Evolutionary conservation across 2,797 vertebrate species (phyloP), one percentile per base, ranked within the genome.

Genomic region (Notolabrus celidotus): DNA sequence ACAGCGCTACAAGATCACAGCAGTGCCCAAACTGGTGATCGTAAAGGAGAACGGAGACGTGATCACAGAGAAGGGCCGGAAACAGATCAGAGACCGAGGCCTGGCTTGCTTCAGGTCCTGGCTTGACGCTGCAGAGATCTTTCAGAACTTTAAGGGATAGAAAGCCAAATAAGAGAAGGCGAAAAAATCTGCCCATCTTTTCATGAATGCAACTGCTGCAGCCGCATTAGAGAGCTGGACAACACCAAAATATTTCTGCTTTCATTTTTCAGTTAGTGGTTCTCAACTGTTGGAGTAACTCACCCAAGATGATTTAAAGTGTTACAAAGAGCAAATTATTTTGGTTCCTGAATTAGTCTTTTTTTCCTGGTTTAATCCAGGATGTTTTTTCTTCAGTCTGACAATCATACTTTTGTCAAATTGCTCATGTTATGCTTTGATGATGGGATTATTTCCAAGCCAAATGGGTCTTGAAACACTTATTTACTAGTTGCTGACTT

Each of bases 61-160:
- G 80, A 99, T 99, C 93, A 99, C 98, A 0, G 95, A 96, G 88
- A 97, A 97, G 89, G 98, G 97, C 85, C 89, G 96, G 74, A 98
- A 97, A 75, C 97, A 99, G 88, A 97, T 99, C 88, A 88, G 95
- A 46, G 97, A 98, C 54, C 90, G 80, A 41, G 97, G 97, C 7
- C 89, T 96, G 38, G 92, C 94, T 61, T 97, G 97, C 89, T 98
- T 99, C 92, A 86, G 85, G 79, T 91, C 89, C 92, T 99, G 98
- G 97, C 74, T 97, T 69, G 96, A 97, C 22, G 93, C 91, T 2
- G 95, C 96, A 0, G 95, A 97, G 67, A 71, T 99, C 88, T 99
- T 99, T 86, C 97, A 97, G 91, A 98, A 99, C 89, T 99, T 99
- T 88, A 95, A 94, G 17, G 92, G 76, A 67, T 93, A 90, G 61